A percentile compares a stretch with the other conserved stretches of the same genome.
Conservation (phyloP, 1,140 invertebrate genomes). For the Argopecten irradians region DNA sequence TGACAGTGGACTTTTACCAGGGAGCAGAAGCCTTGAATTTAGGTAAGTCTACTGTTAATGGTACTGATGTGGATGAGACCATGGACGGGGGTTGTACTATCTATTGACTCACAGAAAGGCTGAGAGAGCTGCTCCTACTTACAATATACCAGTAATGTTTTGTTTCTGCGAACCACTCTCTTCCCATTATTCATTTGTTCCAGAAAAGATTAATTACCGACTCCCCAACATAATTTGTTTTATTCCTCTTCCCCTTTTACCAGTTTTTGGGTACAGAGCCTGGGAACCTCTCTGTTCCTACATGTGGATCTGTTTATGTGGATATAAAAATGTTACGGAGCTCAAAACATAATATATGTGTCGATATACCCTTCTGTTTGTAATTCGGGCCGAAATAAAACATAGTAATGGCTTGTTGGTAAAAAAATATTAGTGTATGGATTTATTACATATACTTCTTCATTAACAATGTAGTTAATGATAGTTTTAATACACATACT, state of each 20-base stretch:
- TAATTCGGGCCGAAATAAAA: not conserved
- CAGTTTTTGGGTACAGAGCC: not conserved
- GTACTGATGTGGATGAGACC: not conserved
- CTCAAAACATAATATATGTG: not conserved
- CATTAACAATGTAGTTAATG: too few species aligned
- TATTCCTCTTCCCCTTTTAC: not conserved
- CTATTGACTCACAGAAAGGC: not conserved
- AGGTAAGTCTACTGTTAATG: not conserved
- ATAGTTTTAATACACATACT: too few species aligned
- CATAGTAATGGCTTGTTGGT: not conserved
- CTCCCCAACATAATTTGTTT: not conserved
- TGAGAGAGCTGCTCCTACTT: not conserved
- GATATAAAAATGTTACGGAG: slow-evolving; percentile 1
- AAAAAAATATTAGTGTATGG: too few species aligned
- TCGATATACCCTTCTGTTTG: not conserved
- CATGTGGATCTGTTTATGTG: slow-evolving; percentile 21
- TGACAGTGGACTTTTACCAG: slow-evolving; percentile 5
- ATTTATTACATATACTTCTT: not conserved
- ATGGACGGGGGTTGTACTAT: not conserved
- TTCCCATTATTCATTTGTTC: not conserved
- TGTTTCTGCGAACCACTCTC: not conserved
- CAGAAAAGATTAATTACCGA: not conserved
- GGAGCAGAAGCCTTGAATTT: not conserved
- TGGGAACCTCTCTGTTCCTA: not conserved
- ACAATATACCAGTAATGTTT: not conserved